Base-by-base conservation (phyloP, 2,888 invertebrate species). In the Aspidiotus rigidus region DNA sequence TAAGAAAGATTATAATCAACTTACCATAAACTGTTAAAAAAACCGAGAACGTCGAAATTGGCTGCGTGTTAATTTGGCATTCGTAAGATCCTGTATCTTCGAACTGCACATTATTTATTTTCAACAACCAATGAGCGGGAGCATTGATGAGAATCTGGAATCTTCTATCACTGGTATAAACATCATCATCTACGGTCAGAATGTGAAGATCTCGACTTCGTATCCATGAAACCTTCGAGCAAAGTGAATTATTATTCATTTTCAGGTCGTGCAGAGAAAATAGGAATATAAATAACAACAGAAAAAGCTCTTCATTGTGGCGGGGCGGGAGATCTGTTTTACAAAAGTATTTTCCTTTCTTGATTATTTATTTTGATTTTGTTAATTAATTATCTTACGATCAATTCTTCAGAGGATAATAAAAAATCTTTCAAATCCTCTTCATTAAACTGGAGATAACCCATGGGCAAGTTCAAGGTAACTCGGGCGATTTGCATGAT, bases 61-160 rank as follows among this genome's bases (percentile, higher is more conserved):
- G 56, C 56, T 56, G 56, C n/a, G 56, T 56, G 56, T 16, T 56
- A 16, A 56, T 17, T 7, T 56, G 56, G 56, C 56, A 56, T 15
- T 56, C 56, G 16, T 56, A 56, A 56, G 16, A 10, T 13, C 56
- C 56, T 15, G n/a, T 56, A 16, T 56, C 56, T 16, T 56, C 56
- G 2, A 56, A 11, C 10, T 17, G 56, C 13, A 56, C 56, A 56
- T 56, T 9, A 16, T 56, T 17, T 56, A 56, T 16, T 15, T 56
- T 56, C 10, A 56, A 5, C 13, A 16, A 5, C 56, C 56, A 56
- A 16, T 56, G 13, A 10, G n/a, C 16, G 10, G 56, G n/a, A 56
- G n/a, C 5, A n/a, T 56, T 16, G 17, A 10, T n/a, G 13, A 56
- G 3, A 5, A 56, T 56, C 10, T 56, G n/a, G 16, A 56, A 56